phyloP scores from a whole-genome alignment of 2,888 invertebrate genomes.

The Reticulitermes lucifugus region DNA sequence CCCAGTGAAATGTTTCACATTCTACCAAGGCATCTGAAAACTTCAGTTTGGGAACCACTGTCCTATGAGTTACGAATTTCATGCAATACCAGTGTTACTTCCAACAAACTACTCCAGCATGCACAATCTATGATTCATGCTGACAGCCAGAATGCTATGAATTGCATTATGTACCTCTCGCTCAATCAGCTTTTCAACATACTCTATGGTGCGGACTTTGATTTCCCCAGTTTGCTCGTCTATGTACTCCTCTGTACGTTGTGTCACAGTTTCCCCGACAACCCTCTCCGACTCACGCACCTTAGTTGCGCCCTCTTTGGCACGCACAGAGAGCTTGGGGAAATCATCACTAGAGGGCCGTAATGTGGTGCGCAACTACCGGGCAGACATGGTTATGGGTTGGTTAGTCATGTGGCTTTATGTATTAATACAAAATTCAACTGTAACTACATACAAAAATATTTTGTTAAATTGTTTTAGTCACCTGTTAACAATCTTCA shows the following conservation, averaged over 20 bases:
- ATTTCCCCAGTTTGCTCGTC: conserved; percentile 88
- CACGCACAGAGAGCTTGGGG: conserved; percentile 90
- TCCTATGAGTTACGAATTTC: no score
- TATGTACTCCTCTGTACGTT: conserved; percentile 88
- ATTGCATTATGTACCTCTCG: conserved; percentile 79
- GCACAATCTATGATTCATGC: conserved; percentile 30
- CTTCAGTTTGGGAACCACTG: no score
- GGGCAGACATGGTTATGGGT: conserved; percentile 41
- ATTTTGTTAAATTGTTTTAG: no score
- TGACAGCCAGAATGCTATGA: conserved; percentile 30
- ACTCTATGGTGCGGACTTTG: conserved; percentile 91
- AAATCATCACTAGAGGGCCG: conserved; percentile 75
- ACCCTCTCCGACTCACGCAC: conserved; percentile 91
- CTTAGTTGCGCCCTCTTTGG: conserved; percentile 85
- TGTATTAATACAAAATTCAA: no score
- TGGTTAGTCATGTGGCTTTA: neutral
- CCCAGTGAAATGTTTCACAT: no score
- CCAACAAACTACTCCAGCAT: neutral
- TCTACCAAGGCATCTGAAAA: no score
- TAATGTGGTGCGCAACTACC: conserved; percentile 58
- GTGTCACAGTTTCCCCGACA: conserved; percentile 87
- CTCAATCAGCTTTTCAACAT: conserved; percentile 95
- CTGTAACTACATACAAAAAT: no score
- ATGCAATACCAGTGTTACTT: no score
- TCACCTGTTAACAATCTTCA: no score